phyloP scores from a whole-genome alignment of 1,140 invertebrate genomes.

The Orchesella cincta region DNA sequence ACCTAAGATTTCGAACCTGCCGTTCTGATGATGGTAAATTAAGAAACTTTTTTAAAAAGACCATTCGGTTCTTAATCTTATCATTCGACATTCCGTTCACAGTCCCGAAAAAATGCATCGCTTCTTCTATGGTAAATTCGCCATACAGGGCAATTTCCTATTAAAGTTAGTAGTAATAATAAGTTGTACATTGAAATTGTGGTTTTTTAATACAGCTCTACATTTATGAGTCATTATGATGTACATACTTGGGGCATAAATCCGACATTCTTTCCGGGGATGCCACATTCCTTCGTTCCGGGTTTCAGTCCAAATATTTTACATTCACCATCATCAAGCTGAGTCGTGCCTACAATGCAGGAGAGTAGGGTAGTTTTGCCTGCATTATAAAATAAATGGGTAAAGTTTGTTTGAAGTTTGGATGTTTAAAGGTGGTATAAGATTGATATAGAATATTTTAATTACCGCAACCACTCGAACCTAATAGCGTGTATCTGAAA shows the following conservation, averaged over 20 bases:
- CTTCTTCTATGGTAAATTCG: constrained; percentile 92
- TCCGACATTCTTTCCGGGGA: constrained; percentile 79
- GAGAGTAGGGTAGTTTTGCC: constrained; percentile 70
- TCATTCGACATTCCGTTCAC: constrained; percentile 84
- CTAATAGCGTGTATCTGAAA: constrained; percentile 79
- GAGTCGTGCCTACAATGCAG: constrained; percentile 80
- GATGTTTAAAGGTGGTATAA: background rate
- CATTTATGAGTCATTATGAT: background rate
- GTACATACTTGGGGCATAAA: constrained; percentile 64
- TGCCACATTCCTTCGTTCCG: constrained; percentile 70
- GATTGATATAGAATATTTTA: constrained; percentile 51
- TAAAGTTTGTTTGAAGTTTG: background rate
- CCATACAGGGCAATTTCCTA: constrained; percentile 92
- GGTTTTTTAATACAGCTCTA: constrained; percentile 27
- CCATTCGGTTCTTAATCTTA: constrained; percentile 76
- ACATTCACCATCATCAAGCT: constrained; percentile 79
- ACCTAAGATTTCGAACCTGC: constrained; percentile 86
- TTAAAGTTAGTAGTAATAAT: background rate
- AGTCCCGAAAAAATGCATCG: constrained; percentile 95
- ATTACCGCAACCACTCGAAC: constrained; percentile 82
- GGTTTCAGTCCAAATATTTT: constrained; percentile 82
- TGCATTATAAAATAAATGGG: constrained; percentile 7
- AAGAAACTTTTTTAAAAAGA: constrained; percentile 86
- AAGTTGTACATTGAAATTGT: background rate
- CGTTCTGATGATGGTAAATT: constrained; percentile 81